Percentiles rank a stretch among this genome's conserved stretches.
Evolutionary conservation across 1,140 invertebrate species (phyloP).

Genomic region (Leptopilina clavipes): DNA sequence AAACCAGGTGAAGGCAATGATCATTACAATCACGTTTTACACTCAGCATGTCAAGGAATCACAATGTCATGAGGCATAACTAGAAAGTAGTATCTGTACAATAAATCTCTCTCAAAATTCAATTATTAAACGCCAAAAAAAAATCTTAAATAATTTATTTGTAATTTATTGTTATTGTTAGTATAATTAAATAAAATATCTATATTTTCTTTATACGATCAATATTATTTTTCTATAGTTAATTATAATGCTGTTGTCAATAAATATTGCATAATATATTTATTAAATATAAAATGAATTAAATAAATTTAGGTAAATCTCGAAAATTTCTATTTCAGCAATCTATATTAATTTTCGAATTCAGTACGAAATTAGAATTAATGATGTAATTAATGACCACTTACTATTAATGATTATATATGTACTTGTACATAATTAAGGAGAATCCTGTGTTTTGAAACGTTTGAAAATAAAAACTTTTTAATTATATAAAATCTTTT

Average conservation of each 20-base stretch:
- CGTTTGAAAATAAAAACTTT: background rate
- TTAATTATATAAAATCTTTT: too few species aligned
- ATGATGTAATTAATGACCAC: background rate
- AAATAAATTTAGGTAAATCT: background rate
- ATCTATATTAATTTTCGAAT: background rate
- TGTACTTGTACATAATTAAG: background rate
- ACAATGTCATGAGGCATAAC: background rate
- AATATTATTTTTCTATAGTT: too few species aligned
- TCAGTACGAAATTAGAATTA: background rate
- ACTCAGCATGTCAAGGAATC: constrained; percentile 54
- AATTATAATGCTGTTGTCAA: too few species aligned
- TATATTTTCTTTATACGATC: too few species aligned
- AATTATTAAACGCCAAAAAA: too few species aligned
- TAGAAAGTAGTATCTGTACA: background rate
- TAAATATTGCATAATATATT: too few species aligned
- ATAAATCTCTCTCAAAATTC: background rate
- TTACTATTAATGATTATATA: background rate
- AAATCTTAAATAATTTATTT: too few species aligned
- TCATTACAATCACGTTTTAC: constrained; percentile 57
- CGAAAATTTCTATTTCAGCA: background rate
- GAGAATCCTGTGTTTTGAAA: background rate
- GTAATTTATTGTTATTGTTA: too few species aligned
- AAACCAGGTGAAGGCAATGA: constrained; percentile 21
- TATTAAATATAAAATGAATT: background rate
- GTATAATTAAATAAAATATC: too few species aligned